Evolutionary conservation across 2,113 vertebrate genomes (phyloP).

Genomic region (Pithys albifrons): DNA sequence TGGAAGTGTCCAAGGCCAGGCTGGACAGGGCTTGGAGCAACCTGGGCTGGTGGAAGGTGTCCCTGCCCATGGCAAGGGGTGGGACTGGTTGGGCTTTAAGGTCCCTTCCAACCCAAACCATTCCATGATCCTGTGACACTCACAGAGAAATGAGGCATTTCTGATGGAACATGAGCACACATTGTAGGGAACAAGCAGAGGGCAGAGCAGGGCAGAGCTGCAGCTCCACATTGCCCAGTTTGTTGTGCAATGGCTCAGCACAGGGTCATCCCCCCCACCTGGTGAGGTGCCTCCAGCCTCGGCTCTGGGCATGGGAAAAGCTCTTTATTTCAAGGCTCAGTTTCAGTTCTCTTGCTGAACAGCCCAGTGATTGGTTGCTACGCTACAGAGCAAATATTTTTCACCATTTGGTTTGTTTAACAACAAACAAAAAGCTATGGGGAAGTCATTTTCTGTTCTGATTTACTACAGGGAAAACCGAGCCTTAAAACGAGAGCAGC

Average conservation of each 20-base stretch:
- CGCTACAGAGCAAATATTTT: constrained; percentile 22
- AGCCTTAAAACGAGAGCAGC: background rate
- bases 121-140: too few species aligned
- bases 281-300: background rate
- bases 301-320: background rate
- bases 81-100: background rate
- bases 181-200: background rate
- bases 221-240: background rate
- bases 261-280: background rate
- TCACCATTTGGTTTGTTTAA: background rate
- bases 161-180: rapidly evolving
- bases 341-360: background rate
- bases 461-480: background rate
- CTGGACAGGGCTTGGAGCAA: background rate
- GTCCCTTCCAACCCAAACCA: background rate
- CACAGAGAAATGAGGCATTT: background rate
- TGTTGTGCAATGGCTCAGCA: rapidly evolving
- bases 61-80: background rate
- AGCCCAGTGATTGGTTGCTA: background rate
- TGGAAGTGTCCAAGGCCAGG: background rate
- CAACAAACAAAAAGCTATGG: background rate
- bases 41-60: background rate
- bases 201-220: background rate
- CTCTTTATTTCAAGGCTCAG: background rate
- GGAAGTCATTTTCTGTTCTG: background rate